Evolutionary conservation across 1,140 invertebrate genomes (phyloP).

Genomic region (Drosophila lowei): DNA sequence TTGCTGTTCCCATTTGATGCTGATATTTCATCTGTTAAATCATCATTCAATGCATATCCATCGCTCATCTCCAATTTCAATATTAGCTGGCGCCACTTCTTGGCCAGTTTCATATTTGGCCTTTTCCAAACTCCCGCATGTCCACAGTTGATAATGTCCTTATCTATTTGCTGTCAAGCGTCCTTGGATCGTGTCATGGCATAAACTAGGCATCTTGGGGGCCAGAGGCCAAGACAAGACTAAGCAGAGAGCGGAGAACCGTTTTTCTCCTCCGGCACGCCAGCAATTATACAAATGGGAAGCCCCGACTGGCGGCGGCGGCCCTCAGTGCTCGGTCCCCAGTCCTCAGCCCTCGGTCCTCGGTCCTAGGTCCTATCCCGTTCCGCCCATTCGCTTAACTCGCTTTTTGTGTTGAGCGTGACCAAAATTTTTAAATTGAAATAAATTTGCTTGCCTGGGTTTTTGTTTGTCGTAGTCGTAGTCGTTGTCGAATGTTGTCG

Average conservation of each 20-base stretch:
- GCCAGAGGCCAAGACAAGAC: conserved; percentile 7
- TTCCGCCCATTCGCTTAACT: conserved; percentile 47
- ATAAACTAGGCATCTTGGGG: conserved; percentile 50
- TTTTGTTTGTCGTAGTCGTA: conserved; percentile 20
- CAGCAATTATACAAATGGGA: conserved; percentile 77
- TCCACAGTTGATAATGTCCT: conserved; percentile 63
- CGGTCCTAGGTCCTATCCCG: background rate
- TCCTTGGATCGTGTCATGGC: conserved; percentile 73
- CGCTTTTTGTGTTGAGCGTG: conserved; percentile 73
- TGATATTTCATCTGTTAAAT: too few relatives aligned
- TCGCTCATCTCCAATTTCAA: conserved; percentile 36
- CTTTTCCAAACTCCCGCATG: conserved; percentile 3
- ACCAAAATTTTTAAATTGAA: conserved; percentile 81
- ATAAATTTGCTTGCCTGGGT: conserved; percentile 66
- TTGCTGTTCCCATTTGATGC: background rate
- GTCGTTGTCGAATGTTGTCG: conserved; percentile 24
- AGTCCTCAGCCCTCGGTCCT: conserved; percentile 3
- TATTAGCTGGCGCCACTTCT: conserved; percentile 30
- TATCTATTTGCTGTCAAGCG: conserved; percentile 49
- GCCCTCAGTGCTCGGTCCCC: background rate
- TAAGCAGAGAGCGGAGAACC: conserved; percentile 1
- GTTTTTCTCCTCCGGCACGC: conserved; percentile 46
- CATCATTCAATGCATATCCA: background rate
- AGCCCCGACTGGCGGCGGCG: conserved; percentile 11
- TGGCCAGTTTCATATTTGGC: conserved; percentile 38